Percentiles rank a stretch among this genome's conserved stretches.
phyloP scores from a whole-genome alignment of 2,888 invertebrate species.

The Lamproptera curius region DNA sequence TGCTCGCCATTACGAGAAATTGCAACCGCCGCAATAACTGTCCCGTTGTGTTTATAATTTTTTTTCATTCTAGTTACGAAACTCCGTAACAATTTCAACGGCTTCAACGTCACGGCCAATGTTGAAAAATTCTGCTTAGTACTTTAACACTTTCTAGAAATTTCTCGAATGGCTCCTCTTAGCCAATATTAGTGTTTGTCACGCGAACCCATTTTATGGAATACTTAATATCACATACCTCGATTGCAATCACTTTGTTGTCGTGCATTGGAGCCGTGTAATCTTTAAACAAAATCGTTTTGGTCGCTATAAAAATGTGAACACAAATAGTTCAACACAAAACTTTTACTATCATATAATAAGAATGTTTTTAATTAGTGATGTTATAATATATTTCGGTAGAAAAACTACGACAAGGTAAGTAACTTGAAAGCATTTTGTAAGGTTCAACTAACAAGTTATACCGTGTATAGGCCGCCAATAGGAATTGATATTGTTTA shows the following conservation, averaged over 20 bases:
- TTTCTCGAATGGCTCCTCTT: constrained; percentile 10
- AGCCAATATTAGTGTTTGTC: constrained; percentile 14
- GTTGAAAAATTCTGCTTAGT: not conserved
- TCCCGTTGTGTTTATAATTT: constrained; percentile 18
- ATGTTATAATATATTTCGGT: too few relatives aligned
- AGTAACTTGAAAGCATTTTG: too few relatives aligned
- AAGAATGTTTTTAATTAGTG: too few relatives aligned
- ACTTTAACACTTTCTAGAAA: constrained; percentile 12
- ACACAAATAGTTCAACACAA: too few relatives aligned
- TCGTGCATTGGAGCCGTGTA: not conserved
- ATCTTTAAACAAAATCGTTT: too few relatives aligned
- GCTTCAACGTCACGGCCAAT: not conserved
- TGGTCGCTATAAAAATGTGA: too few relatives aligned
- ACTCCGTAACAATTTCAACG: constrained; percentile 3
- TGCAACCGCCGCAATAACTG: constrained; percentile 51
- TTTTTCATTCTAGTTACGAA: constrained; percentile 6
- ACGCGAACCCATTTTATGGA: constrained; percentile 9
- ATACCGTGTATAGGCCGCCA: too few relatives aligned
- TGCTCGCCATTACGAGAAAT: constrained; percentile 59
- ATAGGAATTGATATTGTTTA: too few relatives aligned
- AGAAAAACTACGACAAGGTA: too few relatives aligned
- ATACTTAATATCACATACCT: not conserved
- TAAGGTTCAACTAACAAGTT: too few relatives aligned
- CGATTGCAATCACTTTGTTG: not conserved
- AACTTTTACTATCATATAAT: too few relatives aligned